Evolutionary conservation across 2,888 invertebrate species (phyloP).

Genomic region (Gerris lacustris): DNA sequence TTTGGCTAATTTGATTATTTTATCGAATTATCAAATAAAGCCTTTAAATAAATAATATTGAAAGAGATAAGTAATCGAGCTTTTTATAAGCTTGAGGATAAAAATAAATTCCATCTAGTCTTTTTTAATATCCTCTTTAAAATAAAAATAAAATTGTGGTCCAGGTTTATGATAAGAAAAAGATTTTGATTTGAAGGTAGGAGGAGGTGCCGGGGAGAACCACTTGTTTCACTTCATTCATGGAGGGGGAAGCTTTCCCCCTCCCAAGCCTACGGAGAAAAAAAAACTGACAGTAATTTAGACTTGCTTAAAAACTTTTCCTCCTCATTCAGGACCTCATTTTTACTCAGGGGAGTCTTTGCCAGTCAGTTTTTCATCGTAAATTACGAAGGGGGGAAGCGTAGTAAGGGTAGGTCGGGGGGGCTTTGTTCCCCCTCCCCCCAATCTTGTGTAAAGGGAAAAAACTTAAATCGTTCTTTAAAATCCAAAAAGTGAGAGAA

Average conservation of each 20-base stretch:
- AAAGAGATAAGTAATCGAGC: too few relatives aligned
- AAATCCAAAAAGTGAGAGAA: not conserved
- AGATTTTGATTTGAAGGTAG: not conserved
- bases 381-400: not conserved
- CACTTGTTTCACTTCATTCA: conserved; percentile 5
- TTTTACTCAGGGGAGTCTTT: conserved; percentile 3
- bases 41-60: too few relatives aligned
- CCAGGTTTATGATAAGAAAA: not conserved
- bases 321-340: not conserved
- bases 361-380: conserved; percentile 3
- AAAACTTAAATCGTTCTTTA: conserved; percentile 1
- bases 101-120: too few relatives aligned
- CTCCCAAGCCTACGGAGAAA: not conserved
- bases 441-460: not conserved
- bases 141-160: too few relatives aligned
- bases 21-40: too few relatives aligned
- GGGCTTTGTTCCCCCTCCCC: not conserved
- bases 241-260: not conserved
- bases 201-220: not conserved
- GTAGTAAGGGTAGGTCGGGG: conserved; percentile 2
- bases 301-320: conserved; percentile 3
- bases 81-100: too few relatives aligned
- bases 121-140: too few relatives aligned
- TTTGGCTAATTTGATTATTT: too few relatives aligned
- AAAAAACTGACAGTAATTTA: conserved; percentile 5